phyloP scores from a whole-genome alignment of 2,888 invertebrate species.

The Sphaeridia pumilis region DNA sequence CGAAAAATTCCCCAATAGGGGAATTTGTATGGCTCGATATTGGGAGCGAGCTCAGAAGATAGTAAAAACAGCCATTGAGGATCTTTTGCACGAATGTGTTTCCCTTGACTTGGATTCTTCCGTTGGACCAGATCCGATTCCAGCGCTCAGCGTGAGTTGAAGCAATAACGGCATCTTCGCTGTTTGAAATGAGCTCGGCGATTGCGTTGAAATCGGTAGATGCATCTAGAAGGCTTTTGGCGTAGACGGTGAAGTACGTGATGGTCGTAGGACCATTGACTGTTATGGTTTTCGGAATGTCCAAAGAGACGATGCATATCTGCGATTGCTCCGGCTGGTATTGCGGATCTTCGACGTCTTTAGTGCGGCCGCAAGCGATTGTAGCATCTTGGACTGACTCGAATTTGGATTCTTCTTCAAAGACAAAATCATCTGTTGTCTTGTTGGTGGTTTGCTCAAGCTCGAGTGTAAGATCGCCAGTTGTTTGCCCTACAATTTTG shows the following conservation, averaged over 20 bases:
- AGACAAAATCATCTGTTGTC: conserved; percentile 20
- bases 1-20: conserved; percentile 26
- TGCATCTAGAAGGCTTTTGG: conserved; percentile 12
- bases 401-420: conserved; percentile 16
- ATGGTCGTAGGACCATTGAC: background rate
- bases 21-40: conserved; percentile 18
- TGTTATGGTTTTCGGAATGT: conserved; percentile 10
- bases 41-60: conserved; percentile 34
- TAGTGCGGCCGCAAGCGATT: conserved; percentile 23
- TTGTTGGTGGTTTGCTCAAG: too few species aligned
- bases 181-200: conserved; percentile 10
- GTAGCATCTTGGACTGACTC: conserved; percentile 7
- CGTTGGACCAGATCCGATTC: conserved; percentile 30
- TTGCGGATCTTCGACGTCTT: conserved; percentile 25
- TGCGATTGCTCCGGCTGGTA: conserved; percentile 21
- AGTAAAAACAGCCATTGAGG: conserved; percentile 32
- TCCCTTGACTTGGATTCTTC: conserved; percentile 30
- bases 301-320: conserved; percentile 23
- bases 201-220: conserved; percentile 18
- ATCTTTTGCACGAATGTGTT: conserved; percentile 30
- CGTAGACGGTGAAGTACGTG: conserved; percentile 23
- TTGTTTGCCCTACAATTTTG: too few species aligned
- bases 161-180: conserved; percentile 18
- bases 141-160: conserved; percentile 20
- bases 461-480: too few species aligned